Conservation (phyloP, 2,888 invertebrate genomes). For the Masnerella sp. region DNA sequence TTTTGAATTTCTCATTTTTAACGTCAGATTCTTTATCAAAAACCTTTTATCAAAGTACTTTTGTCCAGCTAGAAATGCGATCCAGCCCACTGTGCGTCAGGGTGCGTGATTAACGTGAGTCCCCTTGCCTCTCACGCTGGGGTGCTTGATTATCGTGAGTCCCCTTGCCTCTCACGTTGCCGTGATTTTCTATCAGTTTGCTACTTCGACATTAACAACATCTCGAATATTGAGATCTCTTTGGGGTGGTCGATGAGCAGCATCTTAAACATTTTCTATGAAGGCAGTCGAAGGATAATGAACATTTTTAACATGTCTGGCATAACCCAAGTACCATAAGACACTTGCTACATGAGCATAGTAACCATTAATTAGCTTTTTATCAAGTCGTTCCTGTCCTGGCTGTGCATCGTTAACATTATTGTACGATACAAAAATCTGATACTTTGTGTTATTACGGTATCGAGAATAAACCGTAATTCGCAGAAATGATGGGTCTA, state of each 20-base stretch:
- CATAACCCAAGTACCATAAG: too few species aligned
- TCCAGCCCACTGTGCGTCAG: too few species aligned
- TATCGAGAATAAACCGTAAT: slow-evolving; percentile 29
- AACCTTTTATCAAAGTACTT: too few species aligned
- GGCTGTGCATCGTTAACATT: slow-evolving; percentile 2
- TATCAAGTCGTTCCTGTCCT: slow-evolving; percentile 8
- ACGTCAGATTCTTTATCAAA: too few species aligned
- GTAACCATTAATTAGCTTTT: slow-evolving; percentile 4
- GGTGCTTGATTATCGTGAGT: not conserved
- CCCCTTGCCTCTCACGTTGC: too few species aligned
- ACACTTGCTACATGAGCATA: slow-evolving; percentile 9
- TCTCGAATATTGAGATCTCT: slow-evolving; percentile 2
- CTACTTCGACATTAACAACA: slow-evolving; percentile 2
- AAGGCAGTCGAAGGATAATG: slow-evolving; percentile 9
- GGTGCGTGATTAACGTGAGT: not conserved
- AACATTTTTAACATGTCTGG: not conserved
- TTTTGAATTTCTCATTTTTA: too few species aligned
- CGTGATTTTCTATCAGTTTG: too few species aligned
- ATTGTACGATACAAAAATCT: slow-evolving; percentile 15
- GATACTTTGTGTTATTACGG: slow-evolving; percentile 8
- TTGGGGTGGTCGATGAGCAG: not conserved
- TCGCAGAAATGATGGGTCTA: slow-evolving; percentile 31
- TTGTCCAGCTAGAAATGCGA: too few species aligned
- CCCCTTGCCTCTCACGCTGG: too few species aligned
- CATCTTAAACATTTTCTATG: not conserved